phyloP scores from a whole-genome alignment of 2,797 vertebrate species.

The Hozukius guyotensis region DNA sequence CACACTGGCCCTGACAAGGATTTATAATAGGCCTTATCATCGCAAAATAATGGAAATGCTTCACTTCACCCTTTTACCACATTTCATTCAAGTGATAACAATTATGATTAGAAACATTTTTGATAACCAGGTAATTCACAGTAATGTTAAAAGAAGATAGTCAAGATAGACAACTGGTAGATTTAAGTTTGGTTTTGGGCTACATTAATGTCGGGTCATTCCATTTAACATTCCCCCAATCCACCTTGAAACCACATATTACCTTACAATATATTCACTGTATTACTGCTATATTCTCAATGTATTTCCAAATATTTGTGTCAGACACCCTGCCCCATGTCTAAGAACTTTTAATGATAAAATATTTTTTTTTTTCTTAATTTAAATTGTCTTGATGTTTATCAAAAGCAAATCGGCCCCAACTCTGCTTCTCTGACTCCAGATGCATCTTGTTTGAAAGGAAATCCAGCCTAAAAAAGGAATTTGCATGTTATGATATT shows the following conservation, averaged over 20 bases:
- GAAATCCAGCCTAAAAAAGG: not conserved
- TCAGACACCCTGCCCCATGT: no score
- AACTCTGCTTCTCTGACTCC: not conserved
- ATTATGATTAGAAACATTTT: constrained; percentile 53
- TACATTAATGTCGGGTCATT: not conserved
- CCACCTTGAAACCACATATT: not conserved
- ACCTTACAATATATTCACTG: not conserved
- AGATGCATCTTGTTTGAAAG: not conserved
- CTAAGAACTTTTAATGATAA: not conserved
- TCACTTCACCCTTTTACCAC: constrained; percentile 25
- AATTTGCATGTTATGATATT: not conserved
- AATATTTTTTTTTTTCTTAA: not conserved
- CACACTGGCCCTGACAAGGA: constrained; percentile 48
- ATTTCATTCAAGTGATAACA: constrained; percentile 42
- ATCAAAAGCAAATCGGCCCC: not conserved
- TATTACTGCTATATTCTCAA: not conserved
- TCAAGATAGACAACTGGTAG: not conserved
- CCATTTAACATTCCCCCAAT: not conserved
- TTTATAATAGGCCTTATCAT: constrained; percentile 59
- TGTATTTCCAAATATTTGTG: not conserved
- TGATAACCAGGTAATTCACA: constrained; percentile 31
- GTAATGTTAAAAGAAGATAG: not conserved
- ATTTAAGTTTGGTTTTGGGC: constrained; percentile 13
- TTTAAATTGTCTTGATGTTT: not conserved
- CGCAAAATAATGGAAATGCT: constrained; percentile 61